Evolutionary conservation across 1,140 invertebrate genomes (phyloP).

Genomic region (Drosophila watanabei): DNA sequence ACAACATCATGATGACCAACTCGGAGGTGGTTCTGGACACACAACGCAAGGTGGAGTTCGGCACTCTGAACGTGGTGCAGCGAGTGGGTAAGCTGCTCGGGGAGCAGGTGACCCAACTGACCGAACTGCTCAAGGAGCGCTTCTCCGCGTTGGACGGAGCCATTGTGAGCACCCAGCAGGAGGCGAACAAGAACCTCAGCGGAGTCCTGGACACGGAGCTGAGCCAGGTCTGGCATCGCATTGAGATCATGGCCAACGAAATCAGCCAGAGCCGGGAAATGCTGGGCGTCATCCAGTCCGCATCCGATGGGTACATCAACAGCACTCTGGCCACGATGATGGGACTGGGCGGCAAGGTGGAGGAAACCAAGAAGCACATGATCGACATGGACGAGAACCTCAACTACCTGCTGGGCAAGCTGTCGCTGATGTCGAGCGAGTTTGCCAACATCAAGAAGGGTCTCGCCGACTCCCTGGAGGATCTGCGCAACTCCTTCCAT

Average conservation of each 20-base stretch:
- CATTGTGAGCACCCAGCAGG: slow-evolving; percentile 91
- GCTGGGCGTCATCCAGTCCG: slow-evolving; percentile 91
- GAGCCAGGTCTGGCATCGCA: slow-evolving; percentile 94
- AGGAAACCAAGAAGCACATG: slow-evolving; percentile 92
- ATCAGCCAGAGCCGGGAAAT: slow-evolving; percentile 91
- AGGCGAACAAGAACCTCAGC: slow-evolving; percentile 91
- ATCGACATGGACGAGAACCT: slow-evolving; percentile 93
- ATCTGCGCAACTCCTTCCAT: slow-evolving; percentile 90
- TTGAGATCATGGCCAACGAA: slow-evolving; percentile 95
- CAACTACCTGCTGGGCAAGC: slow-evolving; percentile 92
- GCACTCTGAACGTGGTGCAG: slow-evolving; percentile 93
- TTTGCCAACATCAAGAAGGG: slow-evolving; percentile 94
- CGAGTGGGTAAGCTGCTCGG: slow-evolving; percentile 91
- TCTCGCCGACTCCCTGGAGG: slow-evolving; percentile 90
- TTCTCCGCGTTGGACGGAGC: slow-evolving; percentile 90
- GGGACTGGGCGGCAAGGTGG: slow-evolving; percentile 92
- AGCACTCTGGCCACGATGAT: slow-evolving; percentile 93
- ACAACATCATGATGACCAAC: slow-evolving; percentile 93
- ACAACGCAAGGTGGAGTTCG: slow-evolving; percentile 94
- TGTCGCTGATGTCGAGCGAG: slow-evolving; percentile 94
- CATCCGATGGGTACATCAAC: slow-evolving; percentile 93
- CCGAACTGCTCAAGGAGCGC: slow-evolving; percentile 89
- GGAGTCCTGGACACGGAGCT: slow-evolving; percentile 93
- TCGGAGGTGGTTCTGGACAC: slow-evolving; percentile 94
- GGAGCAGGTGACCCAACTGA: slow-evolving; percentile 89